phyloP scores from a whole-genome alignment of 2,888 invertebrate species.

The Thereva nobilitata region DNA sequence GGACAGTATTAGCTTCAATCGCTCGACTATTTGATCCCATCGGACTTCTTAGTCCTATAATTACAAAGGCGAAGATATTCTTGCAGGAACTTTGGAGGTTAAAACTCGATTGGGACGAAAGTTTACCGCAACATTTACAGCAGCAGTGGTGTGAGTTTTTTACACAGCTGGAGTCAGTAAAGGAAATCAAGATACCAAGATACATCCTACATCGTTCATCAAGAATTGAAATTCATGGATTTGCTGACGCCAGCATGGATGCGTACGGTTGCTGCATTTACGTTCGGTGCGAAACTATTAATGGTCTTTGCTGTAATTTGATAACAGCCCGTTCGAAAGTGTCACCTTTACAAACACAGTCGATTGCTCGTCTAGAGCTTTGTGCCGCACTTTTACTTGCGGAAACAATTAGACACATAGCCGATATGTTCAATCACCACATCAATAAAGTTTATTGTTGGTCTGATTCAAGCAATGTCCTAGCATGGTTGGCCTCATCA shows the following conservation, averaged over 20 bases:
- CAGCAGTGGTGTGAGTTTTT: neutral
- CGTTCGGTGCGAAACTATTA: neutral
- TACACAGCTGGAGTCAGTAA: neutral
- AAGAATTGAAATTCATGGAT: neutral
- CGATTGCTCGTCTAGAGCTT: slow-evolving; percentile 2
- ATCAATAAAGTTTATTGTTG: neutral
- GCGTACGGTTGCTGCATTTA: slow-evolving; percentile 7
- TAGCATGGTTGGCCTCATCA: slow-evolving; percentile 9
- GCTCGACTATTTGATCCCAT: slow-evolving; percentile 5
- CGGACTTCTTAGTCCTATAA: neutral
- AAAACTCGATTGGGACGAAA: slow-evolving; percentile 9
- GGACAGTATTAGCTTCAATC: slow-evolving; percentile 2
- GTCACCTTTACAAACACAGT: neutral
- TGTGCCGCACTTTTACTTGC: slow-evolving; percentile 14
- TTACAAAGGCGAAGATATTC: neutral
- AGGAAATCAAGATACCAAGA: neutral
- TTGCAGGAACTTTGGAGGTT: slow-evolving; percentile 5
- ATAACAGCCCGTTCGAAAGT: slow-evolving; percentile 8
- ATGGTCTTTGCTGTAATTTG: neutral
- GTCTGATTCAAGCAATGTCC: slow-evolving; percentile 26
- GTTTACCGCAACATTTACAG: slow-evolving; percentile 3
- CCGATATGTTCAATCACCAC: neutral
- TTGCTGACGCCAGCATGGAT: slow-evolving; percentile 3
- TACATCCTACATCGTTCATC: neutral
- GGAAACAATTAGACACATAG: neutral